These are phyloP conservation scores for Vicugna pacos DNA, from an alignment of 2,113 vertebrate genomes.

Conservation along the genomic window DNA sequence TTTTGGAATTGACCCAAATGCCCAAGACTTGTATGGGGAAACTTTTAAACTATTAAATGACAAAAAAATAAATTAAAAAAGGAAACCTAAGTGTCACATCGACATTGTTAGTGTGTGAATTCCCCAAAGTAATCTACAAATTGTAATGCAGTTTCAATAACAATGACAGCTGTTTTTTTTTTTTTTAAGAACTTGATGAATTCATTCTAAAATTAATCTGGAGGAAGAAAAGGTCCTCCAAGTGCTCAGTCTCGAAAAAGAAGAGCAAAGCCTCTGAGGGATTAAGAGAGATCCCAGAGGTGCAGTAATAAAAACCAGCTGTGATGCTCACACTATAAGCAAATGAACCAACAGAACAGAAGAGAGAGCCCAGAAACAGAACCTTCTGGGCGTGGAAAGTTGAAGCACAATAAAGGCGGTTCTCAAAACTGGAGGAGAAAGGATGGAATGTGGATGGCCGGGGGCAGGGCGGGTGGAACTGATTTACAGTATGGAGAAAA, in stretches of 20 bases:
- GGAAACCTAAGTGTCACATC: neutral
- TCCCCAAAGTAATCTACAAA: neutral
- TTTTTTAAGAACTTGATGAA: neutral
- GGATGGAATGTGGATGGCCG: accelerated
- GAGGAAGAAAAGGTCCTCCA: neutral
- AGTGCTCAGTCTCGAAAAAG: neutral
- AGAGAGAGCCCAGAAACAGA: neutral
- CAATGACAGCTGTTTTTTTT: neutral
- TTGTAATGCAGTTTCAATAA: neutral
- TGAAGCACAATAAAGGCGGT: neutral
- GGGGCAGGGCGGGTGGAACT: accelerated
- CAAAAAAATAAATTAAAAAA: neutral
- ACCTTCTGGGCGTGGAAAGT: accelerated
- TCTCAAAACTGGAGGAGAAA: accelerated
- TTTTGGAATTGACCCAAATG: neutral
- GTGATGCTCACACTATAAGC: neutral
- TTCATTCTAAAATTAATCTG: neutral
- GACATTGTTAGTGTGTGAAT: neutral
- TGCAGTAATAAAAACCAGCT: neutral
- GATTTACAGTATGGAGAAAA: neutral
- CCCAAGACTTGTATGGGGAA: neutral
- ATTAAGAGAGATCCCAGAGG: neutral
- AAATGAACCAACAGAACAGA: accelerated
- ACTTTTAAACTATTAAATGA: constrained; percentile 25
- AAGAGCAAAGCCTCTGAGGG: neutral